These are phyloP conservation scores for Lasioglossum lativentre DNA, from an alignment of 2,888 invertebrate species.

Conservation along the genomic window DNA sequence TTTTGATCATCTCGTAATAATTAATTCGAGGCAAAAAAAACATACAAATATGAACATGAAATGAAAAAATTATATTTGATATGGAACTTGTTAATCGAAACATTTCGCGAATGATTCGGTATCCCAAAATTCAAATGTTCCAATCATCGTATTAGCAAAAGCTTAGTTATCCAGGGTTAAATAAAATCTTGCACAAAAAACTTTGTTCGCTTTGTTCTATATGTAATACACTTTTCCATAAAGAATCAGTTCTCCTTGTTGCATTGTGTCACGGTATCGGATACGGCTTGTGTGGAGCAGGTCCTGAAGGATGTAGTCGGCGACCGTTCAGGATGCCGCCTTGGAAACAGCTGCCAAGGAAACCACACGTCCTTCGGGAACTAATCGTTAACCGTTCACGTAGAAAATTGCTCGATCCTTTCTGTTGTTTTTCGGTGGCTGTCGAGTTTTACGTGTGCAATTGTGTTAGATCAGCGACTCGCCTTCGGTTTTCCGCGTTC, in stretches of 20 bases:
- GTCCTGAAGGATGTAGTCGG: slow-evolving; percentile 20
- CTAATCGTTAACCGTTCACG: slow-evolving; percentile 61
- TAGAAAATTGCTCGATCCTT: slow-evolving; percentile 56
- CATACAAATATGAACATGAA: too few species aligned
- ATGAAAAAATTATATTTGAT: too few species aligned
- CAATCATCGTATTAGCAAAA: background rate
- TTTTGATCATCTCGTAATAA: too few species aligned
- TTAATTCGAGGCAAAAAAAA: too few species aligned
- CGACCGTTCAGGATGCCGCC: slow-evolving; percentile 16
- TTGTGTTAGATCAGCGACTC: slow-evolving; percentile 23
- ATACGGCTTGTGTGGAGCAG: background rate
- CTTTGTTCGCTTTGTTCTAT: background rate
- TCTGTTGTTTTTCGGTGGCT: slow-evolving; percentile 38
- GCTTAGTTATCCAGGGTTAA: background rate
- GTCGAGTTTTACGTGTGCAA: slow-evolving; percentile 14
- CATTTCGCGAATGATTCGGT: background rate
- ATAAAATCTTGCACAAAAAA: background rate
- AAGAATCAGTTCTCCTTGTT: background rate
- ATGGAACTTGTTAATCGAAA: background rate
- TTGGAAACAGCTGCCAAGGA: slow-evolving; percentile 49
- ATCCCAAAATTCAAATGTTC: background rate
- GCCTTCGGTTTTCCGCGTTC: slow-evolving; percentile 14
- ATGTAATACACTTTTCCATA: background rate
- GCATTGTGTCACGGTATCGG: background rate
- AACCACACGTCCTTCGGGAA: slow-evolving; percentile 38